Conservation (phyloP, 1,140 invertebrate species). For the Gonatopus flavifemur region DNA sequence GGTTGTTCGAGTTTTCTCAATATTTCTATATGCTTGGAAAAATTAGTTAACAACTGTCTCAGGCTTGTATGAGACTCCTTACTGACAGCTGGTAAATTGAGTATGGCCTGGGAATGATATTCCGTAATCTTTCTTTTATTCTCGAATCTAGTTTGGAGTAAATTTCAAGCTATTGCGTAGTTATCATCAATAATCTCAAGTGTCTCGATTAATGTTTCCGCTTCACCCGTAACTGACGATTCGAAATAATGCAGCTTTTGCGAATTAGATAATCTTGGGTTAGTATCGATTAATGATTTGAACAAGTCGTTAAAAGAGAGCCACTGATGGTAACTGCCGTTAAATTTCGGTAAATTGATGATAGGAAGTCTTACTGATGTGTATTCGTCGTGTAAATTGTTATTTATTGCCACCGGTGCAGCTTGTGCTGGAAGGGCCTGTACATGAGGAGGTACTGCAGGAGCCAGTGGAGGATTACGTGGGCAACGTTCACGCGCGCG, state of each 20-base stretch:
- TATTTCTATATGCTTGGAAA: conserved; percentile 14
- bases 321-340: no score
- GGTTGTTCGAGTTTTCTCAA: conserved; percentile 23
- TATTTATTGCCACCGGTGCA: no score
- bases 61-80: conserved; percentile 18
- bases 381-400: no score
- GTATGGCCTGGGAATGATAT: conserved; percentile 24
- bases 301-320: no score
- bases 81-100: conserved; percentile 17
- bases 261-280: no score
- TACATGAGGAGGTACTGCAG: no score
- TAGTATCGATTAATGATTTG: no score
- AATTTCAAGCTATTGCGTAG: conserved; percentile 27
- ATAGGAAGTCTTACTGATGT: no score
- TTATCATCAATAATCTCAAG: conserved; percentile 30
- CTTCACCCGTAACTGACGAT: conserved; percentile 17
- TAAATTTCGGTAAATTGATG: no score
- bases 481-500: no score
- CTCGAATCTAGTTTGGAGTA: conserved; percentile 30
- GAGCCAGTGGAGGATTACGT: no score
- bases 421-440: no score
- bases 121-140: conserved; percentile 30
- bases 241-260: conserved; percentile 28
- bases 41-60: conserved; percentile 18
- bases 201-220: conserved; percentile 7